Evolutionary conservation across 2,888 invertebrate species (phyloP), one percentile per base, ranked within the genome.

Genomic region (Sphaeridia pumilis): DNA sequence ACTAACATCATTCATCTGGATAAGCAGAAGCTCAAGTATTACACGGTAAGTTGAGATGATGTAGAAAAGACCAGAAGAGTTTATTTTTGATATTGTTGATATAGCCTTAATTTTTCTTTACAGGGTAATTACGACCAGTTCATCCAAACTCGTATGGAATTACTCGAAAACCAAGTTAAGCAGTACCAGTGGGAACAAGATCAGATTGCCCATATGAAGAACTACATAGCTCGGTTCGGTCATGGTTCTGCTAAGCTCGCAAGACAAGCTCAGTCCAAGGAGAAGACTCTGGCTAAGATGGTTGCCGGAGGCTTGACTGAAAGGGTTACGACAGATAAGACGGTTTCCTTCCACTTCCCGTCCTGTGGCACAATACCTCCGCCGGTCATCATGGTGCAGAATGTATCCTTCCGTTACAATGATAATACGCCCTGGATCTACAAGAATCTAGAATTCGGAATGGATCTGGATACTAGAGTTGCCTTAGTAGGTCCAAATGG

Each of bases 131-230:
- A 97, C 71, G 98, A 99, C 71, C 85, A 89, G 1, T 99, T 97
- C 69, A 80, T 90, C 7, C 83, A 87, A 63, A 99, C 97, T 2
- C 77, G 94, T 58, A 77, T 85, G 77, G 98, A 99, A 70, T 74
- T 95, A 66, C 75, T 94, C 58, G 98, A 98, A 72, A 98, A 98
- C 72, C 98, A 99, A 74, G 87, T 86, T 81, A 99, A 99, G 71
- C 90, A 92, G 69, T 98, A 95, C 73, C 92, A 94, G 68, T 98
- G 98, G 98, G 97, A 99, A 72, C 98, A 99, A 71, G 93, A 94
- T 73, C 97, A 98, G 74, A 97, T 99, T 59, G 79, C 90, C 56
- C 92, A 98, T 69, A 99, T 98, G 97, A 71, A 87, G 82, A 94
- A 97, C 71, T 98, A 98, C 71, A 95, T 98, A 62, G 97, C 97